Percentiles rank a stretch among this genome's conserved stretches.
Conservation (phyloP, 1,140 invertebrate species). For the Mizuhopecten yessoensis region DNA sequence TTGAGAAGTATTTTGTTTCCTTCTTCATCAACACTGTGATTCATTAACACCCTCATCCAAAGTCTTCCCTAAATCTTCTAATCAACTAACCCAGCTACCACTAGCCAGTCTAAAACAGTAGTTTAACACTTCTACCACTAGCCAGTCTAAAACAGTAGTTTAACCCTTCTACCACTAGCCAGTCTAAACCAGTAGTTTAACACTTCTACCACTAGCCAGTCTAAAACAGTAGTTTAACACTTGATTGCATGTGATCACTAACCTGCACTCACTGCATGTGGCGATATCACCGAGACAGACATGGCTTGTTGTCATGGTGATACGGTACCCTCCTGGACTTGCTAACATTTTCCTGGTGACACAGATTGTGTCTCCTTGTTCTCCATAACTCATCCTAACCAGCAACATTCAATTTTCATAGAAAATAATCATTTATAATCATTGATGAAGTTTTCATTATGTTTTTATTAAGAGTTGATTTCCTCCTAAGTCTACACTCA, state of each 20-base stretch:
- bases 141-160: neutral
- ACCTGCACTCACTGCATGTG: neutral
- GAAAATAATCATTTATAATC: neutral
- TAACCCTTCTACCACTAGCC: no score
- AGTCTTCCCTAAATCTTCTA: no score
- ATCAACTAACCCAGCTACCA: no score
- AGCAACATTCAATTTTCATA: neutral
- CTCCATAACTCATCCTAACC: neutral
- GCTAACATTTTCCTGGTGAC: neutral
- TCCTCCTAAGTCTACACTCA: neutral
- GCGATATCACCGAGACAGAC: neutral
- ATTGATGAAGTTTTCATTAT: neutral
- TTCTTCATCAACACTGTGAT: no score
- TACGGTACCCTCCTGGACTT: neutral
- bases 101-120: no score
- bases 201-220: no score
- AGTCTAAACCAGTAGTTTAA: no score
- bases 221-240: neutral
- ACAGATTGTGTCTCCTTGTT: no score
- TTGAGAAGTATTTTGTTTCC: no score
- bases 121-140: no score
- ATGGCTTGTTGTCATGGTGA: slow-evolving; percentile 24
- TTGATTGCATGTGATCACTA: neutral
- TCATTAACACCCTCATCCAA: no score
- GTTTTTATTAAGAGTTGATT: neutral